These are phyloP conservation scores for Eidolon helvum DNA, from an alignment of 2,113 vertebrate species.

Conservation along the genomic window DNA sequence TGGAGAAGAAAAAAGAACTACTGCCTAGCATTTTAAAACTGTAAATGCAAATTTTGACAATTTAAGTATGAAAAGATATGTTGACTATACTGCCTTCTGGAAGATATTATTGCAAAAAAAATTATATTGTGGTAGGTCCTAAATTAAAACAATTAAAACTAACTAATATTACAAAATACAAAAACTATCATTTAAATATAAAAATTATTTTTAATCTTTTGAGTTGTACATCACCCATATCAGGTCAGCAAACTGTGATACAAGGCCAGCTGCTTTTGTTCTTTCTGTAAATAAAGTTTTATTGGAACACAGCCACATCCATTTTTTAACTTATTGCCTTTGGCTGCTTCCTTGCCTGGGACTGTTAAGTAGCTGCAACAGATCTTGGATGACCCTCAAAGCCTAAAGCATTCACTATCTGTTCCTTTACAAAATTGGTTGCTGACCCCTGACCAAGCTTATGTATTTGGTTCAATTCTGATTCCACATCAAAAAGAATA, in stretches of 20 bases:
- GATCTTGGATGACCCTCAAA: background rate
- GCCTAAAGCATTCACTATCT: background rate
- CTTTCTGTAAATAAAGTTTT: background rate
- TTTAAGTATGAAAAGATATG: background rate
- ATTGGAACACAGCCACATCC: background rate
- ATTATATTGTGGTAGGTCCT: background rate
- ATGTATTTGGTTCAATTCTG: background rate
- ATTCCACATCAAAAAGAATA: background rate
- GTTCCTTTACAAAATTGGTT: background rate
- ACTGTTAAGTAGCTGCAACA: background rate
- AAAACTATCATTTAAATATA: background rate
- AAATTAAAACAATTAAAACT: background rate
- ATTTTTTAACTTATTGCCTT: background rate
- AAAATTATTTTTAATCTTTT: background rate
- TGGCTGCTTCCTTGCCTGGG: background rate
- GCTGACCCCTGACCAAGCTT: background rate
- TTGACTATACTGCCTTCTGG: background rate
- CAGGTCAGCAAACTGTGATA: background rate
- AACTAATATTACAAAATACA: background rate
- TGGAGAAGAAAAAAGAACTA: background rate
- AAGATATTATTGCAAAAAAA: background rate
- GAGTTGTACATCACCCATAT: background rate
- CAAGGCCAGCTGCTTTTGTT: background rate
- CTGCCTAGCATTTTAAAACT: background rate
- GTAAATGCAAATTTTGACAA: background rate